Conservation (phyloP, 1,140 invertebrate species). For the Pteromalus puparum region DNA sequence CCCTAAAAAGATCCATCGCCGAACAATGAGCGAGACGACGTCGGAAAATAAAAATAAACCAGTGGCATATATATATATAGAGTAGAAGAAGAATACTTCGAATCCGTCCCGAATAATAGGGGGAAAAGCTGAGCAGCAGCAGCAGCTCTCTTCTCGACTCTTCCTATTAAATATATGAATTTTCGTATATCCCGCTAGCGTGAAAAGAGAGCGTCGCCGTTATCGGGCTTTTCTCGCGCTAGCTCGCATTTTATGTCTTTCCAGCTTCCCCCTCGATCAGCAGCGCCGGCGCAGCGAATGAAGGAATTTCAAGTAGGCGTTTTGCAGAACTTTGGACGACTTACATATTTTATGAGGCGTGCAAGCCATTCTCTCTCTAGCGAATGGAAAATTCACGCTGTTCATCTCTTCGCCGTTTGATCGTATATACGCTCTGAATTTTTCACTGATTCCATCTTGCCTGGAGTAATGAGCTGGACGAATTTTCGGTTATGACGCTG, state of each 20-base stretch:
- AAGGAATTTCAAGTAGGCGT: conserved; percentile 43
- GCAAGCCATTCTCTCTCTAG: background rate
- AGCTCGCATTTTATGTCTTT: background rate
- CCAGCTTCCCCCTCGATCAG: conserved; percentile 5
- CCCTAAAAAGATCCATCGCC: conserved; percentile 39
- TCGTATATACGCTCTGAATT: conserved; percentile 3
- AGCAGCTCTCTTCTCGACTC: background rate
- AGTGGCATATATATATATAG: too few species aligned
- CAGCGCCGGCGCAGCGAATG: background rate
- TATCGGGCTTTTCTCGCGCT: conserved; percentile 29
- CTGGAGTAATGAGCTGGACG: background rate
- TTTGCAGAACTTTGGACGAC: conserved; percentile 50
- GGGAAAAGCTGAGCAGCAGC: background rate
- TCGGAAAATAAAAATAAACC: conserved; percentile 33
- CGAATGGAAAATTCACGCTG: conserved; percentile 22
- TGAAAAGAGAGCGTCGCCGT: conserved; percentile 39
- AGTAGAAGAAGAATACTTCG: background rate
- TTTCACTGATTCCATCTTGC: background rate
- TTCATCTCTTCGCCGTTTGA: background rate
- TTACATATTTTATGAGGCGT: conserved; percentile 50
- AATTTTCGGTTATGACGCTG: conserved; percentile 11
- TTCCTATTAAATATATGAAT: conserved; percentile 48
- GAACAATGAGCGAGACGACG: conserved; percentile 26
- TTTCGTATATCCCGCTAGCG: conserved; percentile 29
- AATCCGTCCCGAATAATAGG: conserved; percentile 21